Base-by-base conservation (phyloP, 2,797 vertebrate genomes). In the Lepilemur ruficaudatus region DNA sequence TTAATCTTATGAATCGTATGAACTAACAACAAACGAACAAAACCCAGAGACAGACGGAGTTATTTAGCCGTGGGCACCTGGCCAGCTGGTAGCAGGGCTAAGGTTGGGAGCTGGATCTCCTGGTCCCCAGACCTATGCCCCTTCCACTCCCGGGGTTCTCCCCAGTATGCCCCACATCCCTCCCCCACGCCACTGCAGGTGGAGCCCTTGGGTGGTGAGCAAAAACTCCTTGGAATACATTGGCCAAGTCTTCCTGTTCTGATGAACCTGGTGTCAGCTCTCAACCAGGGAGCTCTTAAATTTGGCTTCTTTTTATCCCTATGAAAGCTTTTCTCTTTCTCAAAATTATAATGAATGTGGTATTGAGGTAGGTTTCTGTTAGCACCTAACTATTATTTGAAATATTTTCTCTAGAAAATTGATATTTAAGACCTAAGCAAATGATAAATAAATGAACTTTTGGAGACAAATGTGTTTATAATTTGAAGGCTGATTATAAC, bases 171-270 rank as follows among this genome's bases (percentile, higher is more conserved):
- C 5, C 52, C 1, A n/a, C 6, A 22, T 63, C 11, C 14, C 63
- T n/a, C 0, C 28, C 20, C 22, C 4, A 48, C 7, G 6, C 18
- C 0, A 7, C 11, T 5, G 2, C 35, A 30, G 55, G 41, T 9
- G 17, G 11, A 61, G 11, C 10, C 22, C 35, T 28, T 25, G 22
- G n/a, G 9, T 59, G 25, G 0, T 0, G 22, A 46, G 46, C 13
- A 23, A 48, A 83, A 67, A 0, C 18, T 69, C 48, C 13, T 15
- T 18, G 52, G 25, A 3, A 73, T 63, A 11, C 28, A 5, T 3
- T 2, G 23, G 20, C 4, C 2, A 28, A 4, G 6, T 8, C 48
- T 30, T 70, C 59, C 59, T 76, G 48, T 6, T 63, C 5, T 22
- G 32, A 80, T 52, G 28, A 48, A 18, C 30, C 38, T 72, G 5